A percentile compares a stretch with the other conserved stretches of the same genome.
Conservation (phyloP, 2,888 invertebrate species). For the Theristus sp. region DNA sequence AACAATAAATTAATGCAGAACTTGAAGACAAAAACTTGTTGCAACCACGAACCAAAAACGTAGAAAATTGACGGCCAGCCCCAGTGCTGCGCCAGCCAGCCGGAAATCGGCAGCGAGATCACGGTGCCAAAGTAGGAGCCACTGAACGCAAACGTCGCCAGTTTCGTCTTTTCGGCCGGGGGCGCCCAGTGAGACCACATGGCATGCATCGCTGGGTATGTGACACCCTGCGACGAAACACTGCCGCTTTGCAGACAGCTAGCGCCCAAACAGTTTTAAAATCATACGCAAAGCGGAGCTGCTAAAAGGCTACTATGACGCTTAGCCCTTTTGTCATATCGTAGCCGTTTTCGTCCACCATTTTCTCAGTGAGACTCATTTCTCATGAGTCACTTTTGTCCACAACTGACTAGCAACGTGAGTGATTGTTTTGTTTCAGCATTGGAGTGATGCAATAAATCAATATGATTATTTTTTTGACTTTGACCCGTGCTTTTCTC, state of each 20-base stretch:
- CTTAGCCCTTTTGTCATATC: too few relatives aligned
- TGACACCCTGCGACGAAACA: conserved; percentile 16
- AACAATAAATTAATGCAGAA: background rate
- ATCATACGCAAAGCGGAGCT: too few relatives aligned
- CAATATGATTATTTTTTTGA: background rate
- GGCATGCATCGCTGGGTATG: conserved; percentile 23
- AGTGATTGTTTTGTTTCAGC: too few relatives aligned
- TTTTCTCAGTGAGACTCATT: too few relatives aligned
- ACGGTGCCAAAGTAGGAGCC: conserved; percentile 23
- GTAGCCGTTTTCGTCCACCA: too few relatives aligned
- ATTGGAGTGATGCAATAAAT: background rate
- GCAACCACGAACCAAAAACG: conserved; percentile 33
- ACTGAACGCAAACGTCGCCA: conserved; percentile 19
- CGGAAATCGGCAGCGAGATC: conserved; percentile 18
- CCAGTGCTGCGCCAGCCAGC: conserved; percentile 20
- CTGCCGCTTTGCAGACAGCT: too few relatives aligned
- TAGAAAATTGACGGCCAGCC: conserved; percentile 46
- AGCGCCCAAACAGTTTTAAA: too few relatives aligned
- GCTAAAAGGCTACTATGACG: too few relatives aligned
- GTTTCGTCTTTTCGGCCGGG: conserved; percentile 17
- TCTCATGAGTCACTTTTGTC: too few relatives aligned
- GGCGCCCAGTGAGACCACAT: conserved; percentile 23
- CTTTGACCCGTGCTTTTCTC: too few relatives aligned
- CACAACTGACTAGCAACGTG: too few relatives aligned
- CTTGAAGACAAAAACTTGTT: background rate